Evolutionary conservation across 1,140 invertebrate genomes (phyloP).

Genomic region (Chrysoperla carnea): DNA sequence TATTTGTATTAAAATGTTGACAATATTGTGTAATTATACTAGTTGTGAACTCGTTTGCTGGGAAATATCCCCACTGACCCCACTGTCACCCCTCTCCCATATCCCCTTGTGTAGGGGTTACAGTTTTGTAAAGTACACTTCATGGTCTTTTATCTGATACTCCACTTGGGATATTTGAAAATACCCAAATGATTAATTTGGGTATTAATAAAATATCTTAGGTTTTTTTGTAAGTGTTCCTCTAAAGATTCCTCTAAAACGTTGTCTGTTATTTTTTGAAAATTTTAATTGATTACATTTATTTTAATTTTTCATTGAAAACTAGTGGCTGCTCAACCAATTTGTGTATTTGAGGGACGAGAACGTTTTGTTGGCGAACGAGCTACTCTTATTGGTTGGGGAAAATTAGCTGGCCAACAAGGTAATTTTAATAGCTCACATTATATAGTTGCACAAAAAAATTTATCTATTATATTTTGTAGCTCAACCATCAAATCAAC

Average conservation of each 20-base stretch:
- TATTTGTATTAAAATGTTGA: conserved; percentile 17
- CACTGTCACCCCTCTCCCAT: too few species aligned
- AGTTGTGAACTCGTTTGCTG: background rate
- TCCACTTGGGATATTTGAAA: conserved; percentile 3
- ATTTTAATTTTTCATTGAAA: conserved; percentile 13
- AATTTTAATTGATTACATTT: too few species aligned
- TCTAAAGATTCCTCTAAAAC: too few species aligned
- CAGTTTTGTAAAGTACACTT: background rate
- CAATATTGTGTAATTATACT: background rate
- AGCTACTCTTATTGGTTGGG: conserved; percentile 23
- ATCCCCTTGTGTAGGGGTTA: too few species aligned
- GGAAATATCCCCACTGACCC: background rate
- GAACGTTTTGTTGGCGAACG: conserved; percentile 25
- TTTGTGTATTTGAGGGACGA: conserved; percentile 27
- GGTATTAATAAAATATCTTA: too few species aligned
- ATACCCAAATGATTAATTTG: too few species aligned
- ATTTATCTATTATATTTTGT: conserved; percentile 18
- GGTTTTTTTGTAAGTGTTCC: too few species aligned
- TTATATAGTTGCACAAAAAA: background rate
- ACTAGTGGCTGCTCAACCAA: conserved; percentile 30
- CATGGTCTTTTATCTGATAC: background rate
- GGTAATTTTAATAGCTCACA: conserved; percentile 14
- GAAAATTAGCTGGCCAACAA: conserved; percentile 18
- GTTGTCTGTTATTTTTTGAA: too few species aligned
- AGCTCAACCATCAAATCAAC: conserved; percentile 20